Conservation (phyloP, 2,888 invertebrate genomes). For the Erannis defoliaria region DNA sequence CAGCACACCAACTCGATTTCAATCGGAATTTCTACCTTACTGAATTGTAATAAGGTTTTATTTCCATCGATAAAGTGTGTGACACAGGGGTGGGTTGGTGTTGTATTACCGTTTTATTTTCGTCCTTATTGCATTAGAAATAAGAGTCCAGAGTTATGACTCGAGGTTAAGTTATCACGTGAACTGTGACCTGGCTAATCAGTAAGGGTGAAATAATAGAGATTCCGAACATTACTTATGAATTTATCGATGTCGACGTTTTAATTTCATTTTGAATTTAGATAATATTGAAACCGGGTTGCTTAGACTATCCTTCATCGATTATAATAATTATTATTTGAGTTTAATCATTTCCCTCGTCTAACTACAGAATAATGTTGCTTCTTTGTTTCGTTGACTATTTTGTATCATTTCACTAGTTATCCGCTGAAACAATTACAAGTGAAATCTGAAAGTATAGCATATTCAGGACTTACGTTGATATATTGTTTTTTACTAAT, state of each 20-base stretch:
- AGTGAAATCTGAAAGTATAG: too few relatives aligned
- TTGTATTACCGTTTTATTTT: conserved; percentile 7
- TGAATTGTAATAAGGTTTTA: conserved; percentile 1
- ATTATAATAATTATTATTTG: too few relatives aligned
- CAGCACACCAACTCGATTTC: neutral
- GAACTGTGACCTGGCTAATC: conserved; percentile 77
- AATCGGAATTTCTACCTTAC: conserved; percentile 8
- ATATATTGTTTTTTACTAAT: too few relatives aligned
- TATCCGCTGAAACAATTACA: too few relatives aligned
- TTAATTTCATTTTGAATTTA: too few relatives aligned
- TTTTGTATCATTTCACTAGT: too few relatives aligned
- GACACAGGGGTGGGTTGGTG: conserved; percentile 8
- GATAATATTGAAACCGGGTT: too few relatives aligned
- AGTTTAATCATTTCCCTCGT: too few relatives aligned
- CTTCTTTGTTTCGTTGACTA: too few relatives aligned
- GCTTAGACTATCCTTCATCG: too few relatives aligned
- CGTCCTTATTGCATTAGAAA: conserved; percentile 38
- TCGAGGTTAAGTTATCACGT: conserved; percentile 73
- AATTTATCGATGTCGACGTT: conserved; percentile 52
- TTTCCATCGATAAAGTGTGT: neutral
- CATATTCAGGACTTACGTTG: too few relatives aligned
- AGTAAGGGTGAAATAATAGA: conserved; percentile 64
- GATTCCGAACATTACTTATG: conserved; percentile 44
- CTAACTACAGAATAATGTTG: too few relatives aligned
- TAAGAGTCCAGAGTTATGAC: conserved; percentile 61